Base-by-base conservation (phyloP, 2,888 invertebrate species). In the Steinernema hermaphroditum region DNA sequence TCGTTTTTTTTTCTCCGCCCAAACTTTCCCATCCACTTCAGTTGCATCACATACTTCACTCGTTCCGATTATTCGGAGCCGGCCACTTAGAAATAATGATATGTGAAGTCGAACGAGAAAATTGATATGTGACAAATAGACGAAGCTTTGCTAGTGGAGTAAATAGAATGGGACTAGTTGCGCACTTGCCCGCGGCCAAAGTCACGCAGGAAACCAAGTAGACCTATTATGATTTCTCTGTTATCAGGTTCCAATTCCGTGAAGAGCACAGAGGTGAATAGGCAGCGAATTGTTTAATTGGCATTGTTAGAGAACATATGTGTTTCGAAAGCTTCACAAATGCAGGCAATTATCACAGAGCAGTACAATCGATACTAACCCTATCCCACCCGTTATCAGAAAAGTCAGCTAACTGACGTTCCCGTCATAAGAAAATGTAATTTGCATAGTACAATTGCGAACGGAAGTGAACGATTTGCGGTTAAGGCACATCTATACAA, bases 21-120 rank as follows among this genome's bases (percentile, higher is more conserved):
- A 2, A 29, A 32, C 62, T 2, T 62, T 62, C 62, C 29, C 22
- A 19, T 16, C 29, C 62, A 62, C 62, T 62, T 24, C 12, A 29
- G 29, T 32, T 8, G 16, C 8, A 1, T 24, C 16, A 27, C 62
- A 32, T 27, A 24, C 62, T 62, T 62, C 62, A 32, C 32, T 62
- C 32, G 32, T 32, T 32, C 2, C 29, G 29, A 32, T 62, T 32
- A 54, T 62, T 12, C 62, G 32, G 29, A 62, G 16, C 16, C 32
- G 62, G 29, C 32, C 62, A 62, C 62, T 62, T 27, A 62, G 29
- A 4, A 62, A 62, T 62, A 62, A 62, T 62, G 32, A 62, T 62
- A 62, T 62, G 62, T 62, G 62, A 62, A 62, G 62, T 32, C 62
- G 32, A 62, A 62, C 62, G 62, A 32, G 62, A 32, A 62, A 62